Conservation (phyloP, 30 jellyfish, hydroid and myxozoan species). For the Aurelia sp. region DNA sequence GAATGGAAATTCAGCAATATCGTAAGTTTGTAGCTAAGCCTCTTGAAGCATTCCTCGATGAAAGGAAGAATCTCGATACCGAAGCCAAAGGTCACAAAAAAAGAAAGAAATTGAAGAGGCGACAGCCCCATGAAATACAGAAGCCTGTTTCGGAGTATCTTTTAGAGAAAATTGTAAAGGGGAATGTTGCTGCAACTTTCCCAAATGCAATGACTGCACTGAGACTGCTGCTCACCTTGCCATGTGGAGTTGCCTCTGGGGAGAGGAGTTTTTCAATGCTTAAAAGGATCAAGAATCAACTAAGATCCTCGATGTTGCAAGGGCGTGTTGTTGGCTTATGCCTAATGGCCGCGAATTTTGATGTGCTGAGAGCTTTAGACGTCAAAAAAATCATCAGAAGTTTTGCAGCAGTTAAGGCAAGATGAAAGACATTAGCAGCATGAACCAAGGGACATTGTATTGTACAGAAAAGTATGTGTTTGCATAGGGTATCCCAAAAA, state of each 20-base stretch:
- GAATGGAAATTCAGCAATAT: conserved; percentile 24
- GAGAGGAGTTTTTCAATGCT: too few relatives aligned
- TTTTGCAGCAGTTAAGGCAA: neutral
- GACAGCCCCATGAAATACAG: conserved; percentile 17
- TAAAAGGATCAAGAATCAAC: neutral
- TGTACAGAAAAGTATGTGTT: neutral
- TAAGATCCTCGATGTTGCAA: neutral
- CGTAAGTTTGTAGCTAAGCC: conserved; percentile 28
- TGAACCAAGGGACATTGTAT: neutral
- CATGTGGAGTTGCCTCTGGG: too few relatives aligned
- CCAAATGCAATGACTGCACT: too few relatives aligned
- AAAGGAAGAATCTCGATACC: conserved; percentile 16
- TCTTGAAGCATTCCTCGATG: conserved; percentile 29
- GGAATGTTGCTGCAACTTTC: conserved; percentile 28
- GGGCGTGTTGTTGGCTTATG: conserved; percentile 19
- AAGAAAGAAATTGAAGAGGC: conserved; percentile 1
- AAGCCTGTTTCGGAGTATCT: conserved; percentile 41
- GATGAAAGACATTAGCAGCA: conserved; percentile 32
- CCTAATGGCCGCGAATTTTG: conserved; percentile 21
- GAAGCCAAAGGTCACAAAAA: conserved; percentile 17
- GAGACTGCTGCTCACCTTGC: too few relatives aligned
- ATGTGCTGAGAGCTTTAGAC: conserved; percentile 7
- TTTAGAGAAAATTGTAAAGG: conserved; percentile 11
- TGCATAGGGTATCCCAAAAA: too few relatives aligned
- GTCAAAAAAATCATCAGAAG: neutral